These are phyloP conservation scores for Euzetes globulus DNA, from an alignment of 2,888 invertebrate genomes.

Conservation along the genomic window DNA sequence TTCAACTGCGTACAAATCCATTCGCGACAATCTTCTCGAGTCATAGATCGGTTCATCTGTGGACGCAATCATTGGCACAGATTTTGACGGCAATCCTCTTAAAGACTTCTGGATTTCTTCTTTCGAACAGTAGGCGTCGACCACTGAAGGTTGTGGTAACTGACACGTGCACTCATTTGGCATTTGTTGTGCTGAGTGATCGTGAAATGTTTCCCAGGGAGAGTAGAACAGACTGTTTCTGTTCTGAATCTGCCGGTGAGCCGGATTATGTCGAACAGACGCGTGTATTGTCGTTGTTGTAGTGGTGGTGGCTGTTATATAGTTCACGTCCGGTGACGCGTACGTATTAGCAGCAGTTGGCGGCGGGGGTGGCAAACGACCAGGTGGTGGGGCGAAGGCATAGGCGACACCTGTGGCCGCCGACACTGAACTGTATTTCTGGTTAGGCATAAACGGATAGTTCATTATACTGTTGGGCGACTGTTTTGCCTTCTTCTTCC, in stretches of 20 bases:
- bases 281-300: constrained; percentile 19
- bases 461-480: background rate
- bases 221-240: constrained; percentile 24
- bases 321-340: background rate
- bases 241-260: background rate
- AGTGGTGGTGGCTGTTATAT: background rate
- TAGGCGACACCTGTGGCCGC: constrained; percentile 19
- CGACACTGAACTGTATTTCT: constrained; percentile 2
- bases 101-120: background rate
- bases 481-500: constrained; percentile 16
- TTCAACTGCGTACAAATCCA: constrained; percentile 10
- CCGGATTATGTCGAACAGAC: background rate
- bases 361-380: background rate
- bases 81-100: constrained; percentile 4
- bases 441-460: background rate
- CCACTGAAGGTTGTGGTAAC: background rate
- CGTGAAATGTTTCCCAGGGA: constrained; percentile 20
- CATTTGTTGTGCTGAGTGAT: background rate
- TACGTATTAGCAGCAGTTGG: background rate
- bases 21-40: constrained; percentile 17
- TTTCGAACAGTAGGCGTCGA: background rate
- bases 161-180: constrained; percentile 7
- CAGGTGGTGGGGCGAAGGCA: background rate
- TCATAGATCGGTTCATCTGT: background rate
- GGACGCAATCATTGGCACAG: background rate